phyloP scores from a whole-genome alignment of 1,140 invertebrate genomes.

The Gerris buenoi region DNA sequence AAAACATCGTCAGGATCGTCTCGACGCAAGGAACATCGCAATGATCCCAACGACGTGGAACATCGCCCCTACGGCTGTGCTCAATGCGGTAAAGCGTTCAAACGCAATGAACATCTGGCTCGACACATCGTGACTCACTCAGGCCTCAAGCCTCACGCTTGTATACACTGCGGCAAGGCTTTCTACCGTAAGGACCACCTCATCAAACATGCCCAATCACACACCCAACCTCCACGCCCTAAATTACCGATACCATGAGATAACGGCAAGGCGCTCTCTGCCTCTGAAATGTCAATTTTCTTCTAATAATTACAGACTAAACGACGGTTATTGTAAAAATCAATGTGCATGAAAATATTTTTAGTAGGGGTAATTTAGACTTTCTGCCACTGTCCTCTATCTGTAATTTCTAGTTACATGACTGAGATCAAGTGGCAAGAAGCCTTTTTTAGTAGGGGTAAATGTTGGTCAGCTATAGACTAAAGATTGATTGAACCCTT shows the following conservation, averaged over 20 bases:
- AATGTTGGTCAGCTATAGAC: too few species aligned
- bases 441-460: too few species aligned
- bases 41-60: slow-evolving; percentile 39
- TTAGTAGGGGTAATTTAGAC: too few species aligned
- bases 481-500: too few species aligned
- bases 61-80: slow-evolving; percentile 55
- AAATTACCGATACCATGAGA: background rate
- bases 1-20: background rate
- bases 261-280: background rate
- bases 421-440: too few species aligned
- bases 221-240: background rate
- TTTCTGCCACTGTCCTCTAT: too few species aligned
- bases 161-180: slow-evolving; percentile 58
- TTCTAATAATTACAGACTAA: background rate
- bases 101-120: slow-evolving; percentile 65
- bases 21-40: background rate
- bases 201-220: slow-evolving; percentile 26
- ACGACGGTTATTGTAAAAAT: too few species aligned
- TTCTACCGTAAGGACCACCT: slow-evolving; percentile 70
- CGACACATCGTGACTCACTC: slow-evolving; percentile 70
- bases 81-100: slow-evolving; percentile 69
- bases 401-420: too few species aligned
- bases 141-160: slow-evolving; percentile 66
- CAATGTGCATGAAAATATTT: too few species aligned
- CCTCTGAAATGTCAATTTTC: background rate